Evolutionary conservation across 2,888 invertebrate genomes (phyloP), one percentile per base, ranked within the genome.

Genomic region (Drosophila prolongata): DNA sequence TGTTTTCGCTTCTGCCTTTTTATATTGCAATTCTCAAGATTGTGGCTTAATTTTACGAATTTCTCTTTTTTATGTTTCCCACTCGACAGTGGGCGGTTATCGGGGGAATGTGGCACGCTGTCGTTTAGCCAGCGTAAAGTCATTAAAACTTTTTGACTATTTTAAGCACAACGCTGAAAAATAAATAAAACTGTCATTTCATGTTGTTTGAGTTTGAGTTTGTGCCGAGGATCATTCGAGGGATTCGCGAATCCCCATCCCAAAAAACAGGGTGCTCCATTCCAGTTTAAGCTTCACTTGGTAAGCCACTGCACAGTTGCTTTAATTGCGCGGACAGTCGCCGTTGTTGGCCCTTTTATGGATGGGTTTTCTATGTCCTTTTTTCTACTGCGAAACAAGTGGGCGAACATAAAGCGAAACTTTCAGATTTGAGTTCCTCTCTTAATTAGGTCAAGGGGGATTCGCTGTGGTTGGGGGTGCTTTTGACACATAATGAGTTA

Each of bases 131-230:
- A 74, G 69, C 64, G 79, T 74, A 76, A 87, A 80, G 89, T 87
- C 85, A 85, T 85, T 85, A 85, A 89, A 85, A 85, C 77, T 87
- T 85, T 85, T 76, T 58, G 86, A 89, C 85, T 80, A 85, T 85
- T 85, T 85, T 77, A 79, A 89, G 70, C 80, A 72, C 27, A 69
- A 54, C 68, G 55, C 52, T 55, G 52, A 58, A 73, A 73, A 70
- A 71, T 72, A 65, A 74, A 70, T 65, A 64, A 78, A 86, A 83
- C 77, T 76, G 73, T 79, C 79, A 87, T 84, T 89, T 80, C 57
- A 85, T 84, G 83, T 86, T 84, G 79, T 75, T 84, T 79, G 69
- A 79, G 77, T 73, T 84, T 79, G 70, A 77, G 75, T 80, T 87
- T 83, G 76, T 68, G 78, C 70, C 65, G 57, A 37, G 60, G 60